phyloP scores from a whole-genome alignment of 2,797 vertebrate species.

The Pyrocephalus nanus region DNA sequence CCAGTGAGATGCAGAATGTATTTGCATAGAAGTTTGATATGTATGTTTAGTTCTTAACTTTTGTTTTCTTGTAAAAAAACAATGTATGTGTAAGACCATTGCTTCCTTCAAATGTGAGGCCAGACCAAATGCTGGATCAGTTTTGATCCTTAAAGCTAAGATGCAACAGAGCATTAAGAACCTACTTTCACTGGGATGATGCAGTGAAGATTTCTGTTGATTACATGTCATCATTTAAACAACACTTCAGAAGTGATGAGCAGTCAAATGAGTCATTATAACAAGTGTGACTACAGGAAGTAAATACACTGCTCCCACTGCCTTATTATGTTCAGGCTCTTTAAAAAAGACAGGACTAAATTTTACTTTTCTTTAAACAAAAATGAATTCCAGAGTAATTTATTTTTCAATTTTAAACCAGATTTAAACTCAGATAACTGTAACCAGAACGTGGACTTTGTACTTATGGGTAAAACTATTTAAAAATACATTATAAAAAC shows the following conservation, averaged over 20 bases:
- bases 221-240: background rate
- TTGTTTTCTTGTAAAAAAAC: background rate
- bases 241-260: background rate
- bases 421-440: background rate
- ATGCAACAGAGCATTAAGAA: background rate
- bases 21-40: background rate
- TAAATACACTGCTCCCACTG: background rate
- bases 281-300: background rate
- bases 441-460: background rate
- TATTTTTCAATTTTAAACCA: background rate
- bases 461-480: background rate
- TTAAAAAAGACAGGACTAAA: background rate
- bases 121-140: background rate
- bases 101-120: background rate
- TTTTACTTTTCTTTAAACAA: background rate
- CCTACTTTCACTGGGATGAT: background rate
- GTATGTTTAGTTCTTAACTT: background rate
- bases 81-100: fast-evolving
- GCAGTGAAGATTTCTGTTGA: background rate
- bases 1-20: background rate
- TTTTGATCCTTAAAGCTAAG: background rate
- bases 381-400: background rate
- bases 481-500: too few species aligned
- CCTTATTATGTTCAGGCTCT: background rate
- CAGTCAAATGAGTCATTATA: background rate